Evolutionary conservation across 1,140 invertebrate species (phyloP), one percentile per base, ranked within the genome.

Genomic region (Aethina tumida): DNA sequence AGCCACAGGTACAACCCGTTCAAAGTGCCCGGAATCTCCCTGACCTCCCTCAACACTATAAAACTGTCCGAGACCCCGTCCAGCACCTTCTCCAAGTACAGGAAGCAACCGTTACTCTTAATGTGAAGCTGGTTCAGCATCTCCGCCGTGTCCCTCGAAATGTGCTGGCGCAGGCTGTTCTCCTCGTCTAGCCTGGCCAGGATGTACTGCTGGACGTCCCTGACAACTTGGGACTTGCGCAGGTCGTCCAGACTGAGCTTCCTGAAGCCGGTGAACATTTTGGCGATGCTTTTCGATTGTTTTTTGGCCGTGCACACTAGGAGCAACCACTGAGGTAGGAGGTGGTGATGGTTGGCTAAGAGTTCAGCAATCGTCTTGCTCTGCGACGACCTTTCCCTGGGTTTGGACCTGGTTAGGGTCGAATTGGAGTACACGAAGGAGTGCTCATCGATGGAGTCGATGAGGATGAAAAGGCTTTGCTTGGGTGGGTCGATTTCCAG

Each of bases 1-100:
- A 96, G 71, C 87, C 92, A 96, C 40, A 97, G 66, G 60, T 95
- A 97, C 1, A 97, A 67, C 0, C 93, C 93, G 58, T 96, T 95
- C 3, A 97, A 64, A 0, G 92, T 97, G 2, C 91, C 91, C 0
- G 93, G 93, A 24, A 97, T 97, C 53, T 95, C 85, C 16, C 85
- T 71, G 4, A 86, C 75, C 52, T 79, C 84, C 1, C 88, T 68
- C 15, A 96, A 66, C 6, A 89, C 84, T 39, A 97, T 92, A 55
- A 91, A 94, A 47, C 84, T 88, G 47, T 96, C 89, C 1, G 86
- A 81, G 0, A 96, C 88, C 0, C 90, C 90, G 51, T 96, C 90
- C 15, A 96, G 64, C 2, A 93, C 86, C 61, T 89, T 90, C 60
- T 96, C 89, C 38, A 97, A 62, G 53, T 96, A 97, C 1, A 97